phyloP scores from a whole-genome alignment of 2,797 vertebrate genomes.

The Cirrhinus molitorella region DNA sequence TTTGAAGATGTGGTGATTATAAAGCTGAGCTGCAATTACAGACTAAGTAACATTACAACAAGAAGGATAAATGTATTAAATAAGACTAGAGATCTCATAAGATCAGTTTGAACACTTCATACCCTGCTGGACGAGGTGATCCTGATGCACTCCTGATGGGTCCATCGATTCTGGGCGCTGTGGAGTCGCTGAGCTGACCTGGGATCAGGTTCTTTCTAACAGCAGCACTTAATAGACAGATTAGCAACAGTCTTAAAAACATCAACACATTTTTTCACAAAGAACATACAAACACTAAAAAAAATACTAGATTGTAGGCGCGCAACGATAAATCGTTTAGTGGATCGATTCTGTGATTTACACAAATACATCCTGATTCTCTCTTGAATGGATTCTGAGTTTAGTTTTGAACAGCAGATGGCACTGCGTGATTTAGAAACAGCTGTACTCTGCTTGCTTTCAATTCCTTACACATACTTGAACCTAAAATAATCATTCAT shows the following conservation, averaged over 20 bases:
- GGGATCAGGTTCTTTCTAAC: constrained; percentile 95
- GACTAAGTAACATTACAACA: neutral
- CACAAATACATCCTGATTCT: too few species aligned
- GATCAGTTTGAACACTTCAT: constrained; percentile 55
- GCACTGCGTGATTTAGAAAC: too few species aligned
- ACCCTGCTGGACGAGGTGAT: constrained; percentile 94
- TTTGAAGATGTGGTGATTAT: neutral
- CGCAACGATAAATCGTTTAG: too few species aligned
- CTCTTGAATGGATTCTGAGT: too few species aligned
- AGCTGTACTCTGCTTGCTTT: too few species aligned
- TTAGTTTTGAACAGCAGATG: too few species aligned
- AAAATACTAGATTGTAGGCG: too few species aligned
- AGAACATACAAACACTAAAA: too few species aligned
- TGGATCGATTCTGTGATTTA: too few species aligned
- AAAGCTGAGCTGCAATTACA: neutral
- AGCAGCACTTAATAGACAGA: constrained; percentile 64
- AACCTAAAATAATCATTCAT: too few species aligned
- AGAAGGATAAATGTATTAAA: neutral
- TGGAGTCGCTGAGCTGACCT: constrained; percentile 85
- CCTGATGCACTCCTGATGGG: constrained; percentile 85
- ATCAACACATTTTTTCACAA: neutral
- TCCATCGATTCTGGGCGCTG: constrained; percentile 85
- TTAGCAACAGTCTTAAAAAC: neutral
- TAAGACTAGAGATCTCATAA: neutral
- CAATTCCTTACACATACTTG: too few species aligned